Evolutionary conservation across 2,888 invertebrate genomes (phyloP).

Genomic region (Plemyria rubiginata): DNA sequence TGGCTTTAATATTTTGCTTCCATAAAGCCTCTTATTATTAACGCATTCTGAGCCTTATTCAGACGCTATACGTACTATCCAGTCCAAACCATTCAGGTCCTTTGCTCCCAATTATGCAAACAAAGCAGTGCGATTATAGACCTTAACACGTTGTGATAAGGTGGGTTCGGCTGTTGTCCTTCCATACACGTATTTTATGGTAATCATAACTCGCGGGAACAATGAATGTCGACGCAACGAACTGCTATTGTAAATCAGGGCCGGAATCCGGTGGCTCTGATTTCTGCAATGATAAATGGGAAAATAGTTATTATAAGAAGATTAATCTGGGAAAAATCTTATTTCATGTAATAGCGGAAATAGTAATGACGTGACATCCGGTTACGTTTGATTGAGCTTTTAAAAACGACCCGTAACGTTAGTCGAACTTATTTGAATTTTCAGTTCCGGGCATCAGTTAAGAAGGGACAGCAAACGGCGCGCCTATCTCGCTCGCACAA

Average conservation of each 20-base stretch:
- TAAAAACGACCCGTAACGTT: too few species aligned
- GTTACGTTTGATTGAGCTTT: too few species aligned
- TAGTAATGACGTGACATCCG: too few species aligned
- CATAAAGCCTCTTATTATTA: background rate
- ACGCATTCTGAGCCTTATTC: constrained; percentile 14
- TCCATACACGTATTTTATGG: constrained; percentile 28
- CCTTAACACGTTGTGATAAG: constrained; percentile 22
- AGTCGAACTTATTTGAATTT: too few species aligned
- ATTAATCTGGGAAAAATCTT: background rate
- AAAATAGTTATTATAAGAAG: constrained; percentile 12
- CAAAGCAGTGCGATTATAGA: constrained; percentile 1
- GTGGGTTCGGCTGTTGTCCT: constrained; percentile 12
- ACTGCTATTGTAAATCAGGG: constrained; percentile 42
- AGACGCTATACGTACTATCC: constrained; percentile 14
- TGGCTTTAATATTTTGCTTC: constrained; percentile 1
- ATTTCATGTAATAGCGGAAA: too few species aligned
- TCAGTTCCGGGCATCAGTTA: too few species aligned
- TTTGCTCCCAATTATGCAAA: constrained; percentile 24
- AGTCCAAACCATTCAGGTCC: constrained; percentile 5
- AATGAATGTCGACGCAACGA: constrained; percentile 43
- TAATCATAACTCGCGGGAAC: constrained; percentile 40
- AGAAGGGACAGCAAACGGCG: too few species aligned
- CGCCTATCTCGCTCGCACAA: too few species aligned
- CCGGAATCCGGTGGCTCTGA: constrained; percentile 24
- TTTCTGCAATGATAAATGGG: constrained; percentile 29